Evolutionary conservation across 1,140 invertebrate species (phyloP).

Genomic region (Rhizoglyphus robini): DNA sequence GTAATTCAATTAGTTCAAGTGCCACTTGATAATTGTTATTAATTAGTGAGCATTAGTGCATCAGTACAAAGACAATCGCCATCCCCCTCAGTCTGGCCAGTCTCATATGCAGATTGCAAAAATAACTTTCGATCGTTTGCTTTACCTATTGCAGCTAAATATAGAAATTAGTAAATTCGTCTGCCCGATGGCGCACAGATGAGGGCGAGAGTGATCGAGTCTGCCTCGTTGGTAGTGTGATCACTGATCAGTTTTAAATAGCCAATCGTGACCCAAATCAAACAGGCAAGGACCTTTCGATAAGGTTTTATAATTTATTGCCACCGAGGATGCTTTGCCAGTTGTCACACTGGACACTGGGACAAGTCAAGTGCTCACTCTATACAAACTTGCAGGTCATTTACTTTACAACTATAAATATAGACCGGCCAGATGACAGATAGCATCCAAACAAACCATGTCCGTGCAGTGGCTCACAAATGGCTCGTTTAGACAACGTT

Average conservation of each 20-base stretch:
- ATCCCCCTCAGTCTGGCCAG: too few species aligned
- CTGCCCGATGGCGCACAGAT: too few species aligned
- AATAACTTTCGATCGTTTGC: not conserved
- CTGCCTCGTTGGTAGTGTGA: not conserved
- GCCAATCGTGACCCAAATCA: conserved; percentile 15
- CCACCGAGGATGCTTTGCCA: not conserved
- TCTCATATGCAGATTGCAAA: not conserved
- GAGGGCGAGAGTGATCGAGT: not conserved
- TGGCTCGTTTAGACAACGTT: too few species aligned
- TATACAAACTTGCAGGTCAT: not conserved
- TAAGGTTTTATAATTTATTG: not conserved
- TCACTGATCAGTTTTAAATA: not conserved
- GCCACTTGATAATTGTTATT: too few species aligned
- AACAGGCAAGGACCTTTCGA: not conserved
- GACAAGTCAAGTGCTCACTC: not conserved
- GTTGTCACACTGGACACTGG: not conserved
- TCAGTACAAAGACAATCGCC: too few species aligned
- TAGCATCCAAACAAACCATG: too few species aligned
- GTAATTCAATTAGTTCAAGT: too few species aligned
- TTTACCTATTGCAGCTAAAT: conserved; percentile 1
- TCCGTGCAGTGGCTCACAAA: too few species aligned
- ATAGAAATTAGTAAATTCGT: conserved; percentile 5
- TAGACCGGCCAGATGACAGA: too few species aligned
- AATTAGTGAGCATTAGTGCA: too few species aligned
- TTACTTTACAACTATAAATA: too few species aligned